These are phyloP conservation scores for Paramuricea clavata DNA, from an alignment of 92 coral and sea anemone species.

Conservation along the genomic window DNA sequence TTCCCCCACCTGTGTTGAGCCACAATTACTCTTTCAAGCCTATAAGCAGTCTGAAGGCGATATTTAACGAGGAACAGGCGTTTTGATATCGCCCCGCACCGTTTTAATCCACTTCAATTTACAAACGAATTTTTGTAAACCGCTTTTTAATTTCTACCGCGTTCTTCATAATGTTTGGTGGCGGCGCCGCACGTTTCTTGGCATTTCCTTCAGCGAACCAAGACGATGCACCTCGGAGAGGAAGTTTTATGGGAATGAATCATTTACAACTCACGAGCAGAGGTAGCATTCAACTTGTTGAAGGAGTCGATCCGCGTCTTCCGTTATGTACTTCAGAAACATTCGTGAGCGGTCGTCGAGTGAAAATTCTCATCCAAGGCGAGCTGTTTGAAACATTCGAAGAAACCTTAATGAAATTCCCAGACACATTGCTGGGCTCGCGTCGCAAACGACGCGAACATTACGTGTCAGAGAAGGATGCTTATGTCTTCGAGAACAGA, in stretches of 20 bases:
- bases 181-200: background rate
- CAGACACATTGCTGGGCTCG: conserved; percentile 89
- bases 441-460: conserved; percentile 73
- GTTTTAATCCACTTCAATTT: conserved; percentile 30
- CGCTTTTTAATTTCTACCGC: conserved; percentile 35
- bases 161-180: background rate
- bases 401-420: conserved; percentile 88
- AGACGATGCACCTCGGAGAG: conserved; percentile 28
- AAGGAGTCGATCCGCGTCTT: conserved; percentile 29
- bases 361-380: conserved; percentile 87
- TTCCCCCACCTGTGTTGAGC: conserved; percentile 16
- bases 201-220: background rate
- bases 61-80: conserved; percentile 25
- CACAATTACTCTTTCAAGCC: conserved; percentile 14
- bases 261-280: conserved; percentile 39
- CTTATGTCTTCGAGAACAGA: conserved; percentile 71
- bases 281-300: conserved; percentile 48
- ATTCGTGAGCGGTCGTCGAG: conserved; percentile 79
- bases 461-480: conserved; percentile 72
- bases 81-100: background rate
- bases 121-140: conserved; percentile 15
- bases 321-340: conserved; percentile 23
- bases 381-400: conserved; percentile 95
- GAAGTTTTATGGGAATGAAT: conserved; percentile 38
- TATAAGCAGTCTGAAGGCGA: background rate